phyloP scores from a whole-genome alignment of 2,888 invertebrate genomes.

The Eueremaeus valkanovi region DNA sequence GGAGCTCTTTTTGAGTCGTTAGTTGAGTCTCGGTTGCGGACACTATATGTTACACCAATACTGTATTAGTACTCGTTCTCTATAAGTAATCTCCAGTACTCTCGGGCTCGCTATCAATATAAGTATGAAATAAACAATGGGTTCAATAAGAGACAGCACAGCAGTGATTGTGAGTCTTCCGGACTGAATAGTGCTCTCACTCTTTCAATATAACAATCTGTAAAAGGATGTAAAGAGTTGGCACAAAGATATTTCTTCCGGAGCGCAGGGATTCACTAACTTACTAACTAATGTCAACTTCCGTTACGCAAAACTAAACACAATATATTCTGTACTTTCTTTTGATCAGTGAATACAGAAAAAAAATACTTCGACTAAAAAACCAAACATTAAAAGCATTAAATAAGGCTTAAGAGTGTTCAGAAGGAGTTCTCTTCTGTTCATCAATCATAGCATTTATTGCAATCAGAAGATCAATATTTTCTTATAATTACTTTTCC shows the following conservation, averaged over 20 bases:
- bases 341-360: background rate
- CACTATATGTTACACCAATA: conserved; percentile 9
- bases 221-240: conserved; percentile 23
- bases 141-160: conserved; percentile 1
- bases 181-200: conserved; percentile 21
- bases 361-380: background rate
- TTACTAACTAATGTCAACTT: conserved; percentile 28
- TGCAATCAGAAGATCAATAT: too few relatives aligned
- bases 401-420: background rate
- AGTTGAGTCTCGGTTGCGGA: background rate
- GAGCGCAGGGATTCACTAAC: background rate
- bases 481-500: too few relatives aligned
- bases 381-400: background rate
- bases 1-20: background rate
- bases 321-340: conserved; percentile 4
- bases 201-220: background rate
- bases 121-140: conserved; percentile 13
- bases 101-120: conserved; percentile 10
- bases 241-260: conserved; percentile 26
- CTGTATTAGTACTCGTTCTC: too few relatives aligned
- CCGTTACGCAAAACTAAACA: conserved; percentile 9
- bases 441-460: conserved; percentile 9
- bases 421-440: background rate
- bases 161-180: conserved; percentile 25
- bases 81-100: too few relatives aligned